Base-by-base conservation (phyloP, 2,113 vertebrate genomes). In the Hippocampus guttulatus region DNA sequence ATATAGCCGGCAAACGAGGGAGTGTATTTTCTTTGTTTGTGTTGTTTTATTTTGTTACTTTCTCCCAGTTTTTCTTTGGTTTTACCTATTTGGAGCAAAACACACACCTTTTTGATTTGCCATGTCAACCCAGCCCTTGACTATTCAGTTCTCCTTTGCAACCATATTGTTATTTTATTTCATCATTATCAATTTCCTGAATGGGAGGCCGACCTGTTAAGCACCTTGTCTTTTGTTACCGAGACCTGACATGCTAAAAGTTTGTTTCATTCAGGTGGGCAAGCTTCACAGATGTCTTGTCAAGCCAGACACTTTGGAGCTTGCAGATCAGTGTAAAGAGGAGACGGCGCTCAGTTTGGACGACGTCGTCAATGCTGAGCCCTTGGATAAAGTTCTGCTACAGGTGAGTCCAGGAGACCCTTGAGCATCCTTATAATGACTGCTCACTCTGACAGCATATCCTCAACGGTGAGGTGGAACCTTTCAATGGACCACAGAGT, bases 201-300 rank as follows among this genome's bases (percentile, higher is more conserved):
- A 68, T 77, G 71, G 69, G 70, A 65, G 75, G 66, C 27, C 2
- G 45, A 0, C 11, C 55, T 33, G 16, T 58, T 43, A 27, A 58
- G 5, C 41, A 38, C 49, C 12, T 52, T 54, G 3, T 55, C 3
- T 21, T 23, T 57, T 16, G 10, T 69, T 4, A 30, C 23, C 65
- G 21, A 40, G 25, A 75, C 82, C 55, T 88, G 83, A 90, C 84
- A 81, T 62, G 40, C 20, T 77, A 61, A 85, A 77, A 76, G 71
- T 76, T 8, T 90, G 87, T 90, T 79, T 91, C 51, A 98, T 80
- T 91, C 51, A 98, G 96, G 95, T 96, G 76, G 96, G 96, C 60
- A 93, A 96, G 1, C 90, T 96, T 73, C 95, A 98, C 75, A 94
- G 94, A 84, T 94, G 92, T 81, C 84, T 96, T 77, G 93, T 96